Percentiles rank a stretch among this genome's conserved stretches.
Evolutionary conservation across 2,888 invertebrate genomes (phyloP).

Genomic region (Nomada fucata): DNA sequence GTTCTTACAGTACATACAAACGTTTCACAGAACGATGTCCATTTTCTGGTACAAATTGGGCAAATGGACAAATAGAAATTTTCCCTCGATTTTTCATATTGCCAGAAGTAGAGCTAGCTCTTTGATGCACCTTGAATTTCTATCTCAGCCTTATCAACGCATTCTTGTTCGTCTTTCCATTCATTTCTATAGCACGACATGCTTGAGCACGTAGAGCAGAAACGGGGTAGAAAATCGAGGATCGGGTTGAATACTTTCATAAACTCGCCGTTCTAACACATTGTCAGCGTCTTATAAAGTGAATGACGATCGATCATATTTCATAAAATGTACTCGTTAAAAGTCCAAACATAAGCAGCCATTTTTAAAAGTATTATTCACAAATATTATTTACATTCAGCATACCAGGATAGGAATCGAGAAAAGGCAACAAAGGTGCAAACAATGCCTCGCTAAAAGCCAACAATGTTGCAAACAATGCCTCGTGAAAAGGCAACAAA

Average conservation of each 20-base stretch:
- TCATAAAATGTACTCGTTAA: no score
- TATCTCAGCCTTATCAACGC: slow-evolving; percentile 35
- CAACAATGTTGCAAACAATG: no score
- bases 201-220: slow-evolving; percentile 19
- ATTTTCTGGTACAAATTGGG: slow-evolving; percentile 40
- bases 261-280: slow-evolving; percentile 39
- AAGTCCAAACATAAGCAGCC: no score
- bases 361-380: no score
- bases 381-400: no score
- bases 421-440: no score
- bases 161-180: slow-evolving; percentile 51
- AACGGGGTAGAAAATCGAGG: slow-evolving; percentile 1
- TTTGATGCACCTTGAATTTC: slow-evolving; percentile 11
- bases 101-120: background rate
- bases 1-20: slow-evolving; percentile 15
- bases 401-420: no score
- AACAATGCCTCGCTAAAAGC: no score
- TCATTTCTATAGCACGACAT: slow-evolving; percentile 34
- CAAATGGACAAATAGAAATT: slow-evolving; percentile 25
- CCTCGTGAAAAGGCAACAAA: no score
- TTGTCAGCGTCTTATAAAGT: slow-evolving; percentile 35
- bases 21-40: slow-evolving; percentile 42
- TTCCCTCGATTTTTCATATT: slow-evolving; percentile 44
- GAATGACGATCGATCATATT: slow-evolving; percentile 8
- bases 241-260: slow-evolving; percentile 55